Percentiles rank a stretch among this genome's conserved stretches.
Evolutionary conservation across 2,797 vertebrate species (phyloP).

Genomic region (Calcarius lapponicus): DNA sequence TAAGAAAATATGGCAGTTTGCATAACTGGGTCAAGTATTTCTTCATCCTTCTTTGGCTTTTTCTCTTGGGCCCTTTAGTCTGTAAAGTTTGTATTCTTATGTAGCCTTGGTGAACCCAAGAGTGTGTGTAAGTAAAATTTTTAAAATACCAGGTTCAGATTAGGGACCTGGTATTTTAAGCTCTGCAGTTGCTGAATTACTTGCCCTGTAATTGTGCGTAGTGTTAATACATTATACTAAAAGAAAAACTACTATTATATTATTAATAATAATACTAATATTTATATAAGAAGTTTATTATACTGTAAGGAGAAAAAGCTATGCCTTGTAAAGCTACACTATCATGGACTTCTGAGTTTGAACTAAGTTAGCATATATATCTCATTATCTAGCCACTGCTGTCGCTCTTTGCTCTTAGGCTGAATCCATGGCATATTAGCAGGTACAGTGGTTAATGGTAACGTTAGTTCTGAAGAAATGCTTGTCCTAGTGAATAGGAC

Average conservation of each 20-base stretch:
- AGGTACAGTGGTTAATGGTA: background rate
- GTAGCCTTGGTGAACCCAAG: background rate
- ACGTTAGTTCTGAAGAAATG: background rate
- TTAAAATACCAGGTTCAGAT: background rate
- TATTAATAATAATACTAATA: background rate
- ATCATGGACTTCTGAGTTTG: background rate
- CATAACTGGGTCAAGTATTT: background rate
- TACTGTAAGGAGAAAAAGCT: background rate
- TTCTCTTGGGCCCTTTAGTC: background rate
- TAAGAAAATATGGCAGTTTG: background rate
- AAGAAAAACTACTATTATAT: background rate
- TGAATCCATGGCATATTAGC: background rate
- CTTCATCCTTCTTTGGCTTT: background rate
- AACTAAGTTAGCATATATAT: background rate
- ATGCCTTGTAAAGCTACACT: background rate
- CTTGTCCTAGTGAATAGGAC: background rate
- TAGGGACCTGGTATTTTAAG: background rate
- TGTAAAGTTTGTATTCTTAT: background rate
- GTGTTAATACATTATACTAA: background rate
- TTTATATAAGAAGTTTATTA: background rate
- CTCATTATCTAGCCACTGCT: background rate
- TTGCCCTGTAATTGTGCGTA: background rate
- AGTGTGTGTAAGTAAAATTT: background rate
- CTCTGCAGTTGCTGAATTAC: background rate
- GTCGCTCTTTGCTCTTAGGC: background rate